Conservation (phyloP, 2,888 invertebrate species). For the Mystacides longicornis region DNA sequence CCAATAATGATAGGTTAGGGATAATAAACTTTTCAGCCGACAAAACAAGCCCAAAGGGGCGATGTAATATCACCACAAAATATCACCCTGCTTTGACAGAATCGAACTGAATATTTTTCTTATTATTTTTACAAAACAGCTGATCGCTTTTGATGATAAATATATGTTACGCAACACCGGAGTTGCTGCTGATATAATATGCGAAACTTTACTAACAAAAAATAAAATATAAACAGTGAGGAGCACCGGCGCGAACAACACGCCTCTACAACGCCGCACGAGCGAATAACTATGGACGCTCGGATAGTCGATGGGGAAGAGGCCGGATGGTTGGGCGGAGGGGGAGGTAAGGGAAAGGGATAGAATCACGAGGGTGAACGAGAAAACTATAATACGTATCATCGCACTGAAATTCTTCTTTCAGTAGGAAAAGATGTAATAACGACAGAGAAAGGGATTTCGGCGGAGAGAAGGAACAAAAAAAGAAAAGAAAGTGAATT, state of each 20-base stretch:
- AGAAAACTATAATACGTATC: background rate
- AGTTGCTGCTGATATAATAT: background rate
- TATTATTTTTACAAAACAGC: background rate
- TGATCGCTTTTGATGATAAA: background rate
- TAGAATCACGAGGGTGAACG: constrained; percentile 1
- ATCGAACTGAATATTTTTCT: background rate
- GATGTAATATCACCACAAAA: background rate
- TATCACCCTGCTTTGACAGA: background rate
- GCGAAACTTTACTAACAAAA: constrained; percentile 2
- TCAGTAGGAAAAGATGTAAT: background rate
- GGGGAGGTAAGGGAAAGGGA: constrained; percentile 4
- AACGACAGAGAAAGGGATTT: background rate
- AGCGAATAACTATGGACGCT: constrained; percentile 1
- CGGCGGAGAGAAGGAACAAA: no score
- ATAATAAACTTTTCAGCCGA: background rate
- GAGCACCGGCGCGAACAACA: background rate
- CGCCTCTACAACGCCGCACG: background rate
- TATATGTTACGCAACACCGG: background rate
- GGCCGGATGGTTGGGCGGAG: background rate
- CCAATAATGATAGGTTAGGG: background rate
- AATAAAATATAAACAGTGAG: background rate
- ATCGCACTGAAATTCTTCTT: background rate
- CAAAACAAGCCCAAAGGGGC: background rate
- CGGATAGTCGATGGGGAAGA: background rate
- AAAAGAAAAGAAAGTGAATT: background rate